Evolutionary conservation across 2,888 invertebrate species (phyloP).

Genomic region (Drosophila longiperda): DNA sequence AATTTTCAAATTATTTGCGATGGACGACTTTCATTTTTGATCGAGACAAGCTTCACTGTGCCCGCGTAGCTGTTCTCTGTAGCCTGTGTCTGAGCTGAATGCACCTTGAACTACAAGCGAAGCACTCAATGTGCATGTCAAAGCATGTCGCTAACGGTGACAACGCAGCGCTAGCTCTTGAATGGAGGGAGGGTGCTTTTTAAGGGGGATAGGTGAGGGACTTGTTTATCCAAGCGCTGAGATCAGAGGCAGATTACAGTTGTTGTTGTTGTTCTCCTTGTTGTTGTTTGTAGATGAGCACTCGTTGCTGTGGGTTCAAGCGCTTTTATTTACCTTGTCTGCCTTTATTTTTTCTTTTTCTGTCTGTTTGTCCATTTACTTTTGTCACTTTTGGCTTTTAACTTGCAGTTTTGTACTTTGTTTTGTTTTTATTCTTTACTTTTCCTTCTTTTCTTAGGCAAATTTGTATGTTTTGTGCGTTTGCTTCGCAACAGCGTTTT

Average conservation of each 20-base stretch:
- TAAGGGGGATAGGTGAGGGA: conserved; percentile 15
- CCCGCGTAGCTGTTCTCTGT: conserved; percentile 36
- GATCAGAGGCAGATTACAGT: conserved; percentile 54
- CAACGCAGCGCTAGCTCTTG: conserved; percentile 32
- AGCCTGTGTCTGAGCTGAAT: conserved; percentile 17
- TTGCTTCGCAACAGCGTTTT: conserved; percentile 39
- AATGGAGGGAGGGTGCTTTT: not conserved
- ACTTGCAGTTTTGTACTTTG: conserved; percentile 46
- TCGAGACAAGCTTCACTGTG: conserved; percentile 38
- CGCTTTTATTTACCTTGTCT: conserved; percentile 74
- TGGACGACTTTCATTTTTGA: not conserved
- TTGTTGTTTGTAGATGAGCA: conserved; percentile 33
- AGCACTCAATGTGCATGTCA: conserved; percentile 37
- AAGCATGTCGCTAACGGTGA: conserved; percentile 39
- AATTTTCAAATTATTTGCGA: not conserved
- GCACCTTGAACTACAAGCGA: conserved; percentile 72
- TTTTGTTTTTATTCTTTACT: conserved; percentile 18
- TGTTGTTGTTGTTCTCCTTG: conserved; percentile 13
- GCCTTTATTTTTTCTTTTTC: conserved; percentile 51
- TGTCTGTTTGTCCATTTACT: conserved; percentile 14
- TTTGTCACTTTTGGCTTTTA: conserved; percentile 49
- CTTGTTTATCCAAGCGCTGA: conserved; percentile 56
- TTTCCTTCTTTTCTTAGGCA: conserved; percentile 30
- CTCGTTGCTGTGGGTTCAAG: conserved; percentile 30
- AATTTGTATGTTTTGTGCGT: conserved; percentile 64